Evolutionary conservation across 2,888 invertebrate genomes (phyloP), one percentile per base, ranked within the genome.

Genomic region (Cotesia congregata): DNA sequence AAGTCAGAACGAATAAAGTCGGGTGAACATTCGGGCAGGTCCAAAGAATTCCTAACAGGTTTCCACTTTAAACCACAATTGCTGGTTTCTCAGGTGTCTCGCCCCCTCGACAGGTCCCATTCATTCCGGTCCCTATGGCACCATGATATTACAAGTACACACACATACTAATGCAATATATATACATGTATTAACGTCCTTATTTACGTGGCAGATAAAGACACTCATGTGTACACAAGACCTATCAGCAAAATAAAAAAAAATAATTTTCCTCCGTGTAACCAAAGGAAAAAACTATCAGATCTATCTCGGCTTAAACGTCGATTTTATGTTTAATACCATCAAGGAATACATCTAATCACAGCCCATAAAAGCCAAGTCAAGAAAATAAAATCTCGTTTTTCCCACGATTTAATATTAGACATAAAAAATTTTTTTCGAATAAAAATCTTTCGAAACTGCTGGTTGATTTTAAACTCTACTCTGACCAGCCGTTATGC

Each of bases 71-170:
- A 61, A 17, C 39, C 65, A 15, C 62, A 59, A 73, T 74, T 76
- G 73, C 61, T 59, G 73, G 77, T 76, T 60, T 78, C 76, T 82
- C 82, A 83, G 83, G 82, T 84, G 83, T 79, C 77, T 77, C 77
- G 76, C 76, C 76, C 80, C 68, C 77, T 73, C 80, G 80, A 83
- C 85, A 85, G 85, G 85, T 85, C 81, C 82, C 81, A 84, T 84
- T 84, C 82, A 84, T 81, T 80, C 12, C 76, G 70, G 78, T 79
- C 80, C 80, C 73, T 69, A 65, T 62, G 72, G 60, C 67, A 61
- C 59, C 12, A 78, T 65, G 67, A 75, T 64, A 50, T 68, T 65
- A 71, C 64, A 67, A 50, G 50, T 30, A 60, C 75, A 75, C 70
- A 38, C 67, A 74, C 60, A 67, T 64, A 75, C 67, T 61, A n/a